Percentiles rank a stretch among this genome's conserved stretches.
phyloP scores from a whole-genome alignment of 2,888 invertebrate species.

The Limnephilus lunatus region DNA sequence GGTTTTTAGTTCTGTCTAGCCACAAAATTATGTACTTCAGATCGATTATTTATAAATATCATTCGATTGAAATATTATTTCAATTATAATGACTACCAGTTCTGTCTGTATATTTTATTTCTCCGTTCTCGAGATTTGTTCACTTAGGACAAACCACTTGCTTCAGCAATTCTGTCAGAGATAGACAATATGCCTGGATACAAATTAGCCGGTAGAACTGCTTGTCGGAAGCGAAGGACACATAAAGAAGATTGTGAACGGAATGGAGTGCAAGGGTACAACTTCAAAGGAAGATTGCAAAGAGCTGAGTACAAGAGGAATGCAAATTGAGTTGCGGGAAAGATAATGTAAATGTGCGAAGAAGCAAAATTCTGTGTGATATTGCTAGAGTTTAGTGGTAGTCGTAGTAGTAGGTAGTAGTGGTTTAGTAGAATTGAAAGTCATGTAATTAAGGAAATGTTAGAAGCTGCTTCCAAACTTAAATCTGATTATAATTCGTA shows the following conservation, averaged over 20 bases:
- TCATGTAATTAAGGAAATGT: background rate
- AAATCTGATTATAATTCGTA: too few species aligned
- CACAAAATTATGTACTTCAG: too few species aligned
- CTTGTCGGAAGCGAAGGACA: background rate
- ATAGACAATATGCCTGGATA: background rate
- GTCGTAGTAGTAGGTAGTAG: too few species aligned
- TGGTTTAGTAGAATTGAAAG: too few species aligned
- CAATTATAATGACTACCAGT: background rate
- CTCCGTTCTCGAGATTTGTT: background rate
- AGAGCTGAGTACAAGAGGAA: background rate
- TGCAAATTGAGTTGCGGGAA: background rate
- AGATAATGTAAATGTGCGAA: background rate
- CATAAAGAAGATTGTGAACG: background rate
- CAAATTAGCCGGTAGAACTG: background rate
- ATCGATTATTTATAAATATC: too few species aligned
- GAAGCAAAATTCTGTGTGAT: background rate
- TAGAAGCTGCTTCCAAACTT: background rate
- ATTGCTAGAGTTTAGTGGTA: background rate
- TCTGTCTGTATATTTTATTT: background rate
- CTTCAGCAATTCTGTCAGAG: background rate
- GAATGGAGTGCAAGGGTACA: background rate
- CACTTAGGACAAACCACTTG: background rate
- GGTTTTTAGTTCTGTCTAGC: too few species aligned
- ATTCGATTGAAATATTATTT: background rate
- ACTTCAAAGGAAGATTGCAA: background rate